Percentiles rank a stretch among this genome's conserved stretches.
Conservation (phyloP, 1,140 invertebrate genomes). For the Melitaea cinxia region DNA sequence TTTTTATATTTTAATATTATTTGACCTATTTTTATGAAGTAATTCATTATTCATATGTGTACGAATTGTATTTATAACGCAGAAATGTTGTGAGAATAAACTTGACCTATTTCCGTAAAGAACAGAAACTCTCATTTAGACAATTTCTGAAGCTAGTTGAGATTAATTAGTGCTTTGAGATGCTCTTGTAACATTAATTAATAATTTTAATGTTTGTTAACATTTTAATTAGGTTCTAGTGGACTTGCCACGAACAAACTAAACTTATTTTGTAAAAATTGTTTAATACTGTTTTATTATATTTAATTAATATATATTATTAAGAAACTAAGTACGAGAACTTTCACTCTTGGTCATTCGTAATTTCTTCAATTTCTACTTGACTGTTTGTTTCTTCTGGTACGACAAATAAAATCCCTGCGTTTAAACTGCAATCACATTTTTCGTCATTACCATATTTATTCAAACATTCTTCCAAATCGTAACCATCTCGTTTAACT, state of each 20-base stretch:
- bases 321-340: too few species aligned
- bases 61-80: not conserved
- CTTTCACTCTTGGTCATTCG: not conserved
- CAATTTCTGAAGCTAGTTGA: not conserved
- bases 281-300: too few species aligned
- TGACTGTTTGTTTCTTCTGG: constrained; percentile 66
- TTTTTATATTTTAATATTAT: too few species aligned
- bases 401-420: constrained; percentile 34
- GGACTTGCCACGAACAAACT: not conserved
- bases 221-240: not conserved
- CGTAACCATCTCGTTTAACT: constrained; percentile 38
- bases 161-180: not conserved
- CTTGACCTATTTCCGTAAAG: not conserved
- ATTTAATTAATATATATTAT: too few species aligned
- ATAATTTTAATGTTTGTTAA: not conserved
- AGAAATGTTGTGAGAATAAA: not conserved
- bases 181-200: not conserved
- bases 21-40: not conserved
- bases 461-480: constrained; percentile 24
- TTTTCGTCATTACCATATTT: constrained; percentile 18
- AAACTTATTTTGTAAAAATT: not conserved
- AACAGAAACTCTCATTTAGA: not conserved
- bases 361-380: constrained; percentile 58
- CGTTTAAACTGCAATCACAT: constrained; percentile 4
- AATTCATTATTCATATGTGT: not conserved